Evolutionary conservation across 92 coral and sea anemone genomes (phyloP).

Genomic region (Phymanthus crucifer): DNA sequence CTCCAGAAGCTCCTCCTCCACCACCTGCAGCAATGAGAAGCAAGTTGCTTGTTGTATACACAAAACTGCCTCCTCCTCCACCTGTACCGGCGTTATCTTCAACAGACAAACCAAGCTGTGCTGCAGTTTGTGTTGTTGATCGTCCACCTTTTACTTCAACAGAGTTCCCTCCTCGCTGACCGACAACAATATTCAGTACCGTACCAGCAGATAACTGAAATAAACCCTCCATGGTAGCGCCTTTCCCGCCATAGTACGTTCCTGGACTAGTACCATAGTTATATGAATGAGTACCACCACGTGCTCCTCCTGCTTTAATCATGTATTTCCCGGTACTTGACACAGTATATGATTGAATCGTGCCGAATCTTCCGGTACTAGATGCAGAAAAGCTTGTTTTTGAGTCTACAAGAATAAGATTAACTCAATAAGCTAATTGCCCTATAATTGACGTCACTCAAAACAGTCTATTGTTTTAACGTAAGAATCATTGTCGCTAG

Average conservation of each 20-base stretch:
- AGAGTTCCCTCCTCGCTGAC: slow-evolving; percentile 67
- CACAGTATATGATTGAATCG: not conserved
- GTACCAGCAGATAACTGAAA: slow-evolving; percentile 42
- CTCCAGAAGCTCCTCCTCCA: slow-evolving; percentile 74
- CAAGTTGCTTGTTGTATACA: slow-evolving; percentile 35
- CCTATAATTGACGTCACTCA: too few relatives aligned
- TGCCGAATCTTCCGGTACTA: slow-evolving; percentile 8
- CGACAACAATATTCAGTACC: slow-evolving; percentile 54
- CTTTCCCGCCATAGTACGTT: slow-evolving; percentile 64
- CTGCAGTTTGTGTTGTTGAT: slow-evolving; percentile 45
- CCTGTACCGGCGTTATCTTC: slow-evolving; percentile 79
- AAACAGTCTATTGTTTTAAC: too few relatives aligned
- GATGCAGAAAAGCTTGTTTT: not conserved
- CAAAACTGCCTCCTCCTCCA: slow-evolving; percentile 80
- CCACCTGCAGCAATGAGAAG: slow-evolving; percentile 79
- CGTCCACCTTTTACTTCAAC: slow-evolving; percentile 54
- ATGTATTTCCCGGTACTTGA: slow-evolving; percentile 17
- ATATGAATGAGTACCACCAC: slow-evolving; percentile 66
- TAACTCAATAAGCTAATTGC: too few relatives aligned
- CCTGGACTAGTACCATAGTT: slow-evolving; percentile 58
- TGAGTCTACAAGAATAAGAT: not conserved
- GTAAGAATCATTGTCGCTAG: too few relatives aligned
- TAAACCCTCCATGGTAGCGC: slow-evolving; percentile 49
- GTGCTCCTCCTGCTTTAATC: slow-evolving; percentile 62
- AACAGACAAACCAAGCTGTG: slow-evolving; percentile 59